phyloP scores from a whole-genome alignment of 2,797 vertebrate genomes.

The Lithobates pipiens region DNA sequence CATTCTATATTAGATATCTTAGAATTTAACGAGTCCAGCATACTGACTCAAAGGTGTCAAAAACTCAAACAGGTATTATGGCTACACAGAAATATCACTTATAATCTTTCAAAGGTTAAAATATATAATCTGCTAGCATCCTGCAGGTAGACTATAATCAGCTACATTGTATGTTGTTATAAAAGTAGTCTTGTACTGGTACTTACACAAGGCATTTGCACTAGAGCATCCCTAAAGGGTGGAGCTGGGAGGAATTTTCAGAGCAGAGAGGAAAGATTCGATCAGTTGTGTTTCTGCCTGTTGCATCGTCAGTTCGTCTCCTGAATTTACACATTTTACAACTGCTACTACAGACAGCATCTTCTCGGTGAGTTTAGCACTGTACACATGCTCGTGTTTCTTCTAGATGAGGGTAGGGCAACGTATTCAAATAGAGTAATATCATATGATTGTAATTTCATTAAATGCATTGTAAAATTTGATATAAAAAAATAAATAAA shows the following conservation, averaged over 20 bases:
- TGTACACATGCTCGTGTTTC: not conserved
- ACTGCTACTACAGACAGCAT: not conserved
- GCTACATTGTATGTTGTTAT: not conserved
- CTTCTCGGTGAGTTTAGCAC: constrained; percentile 17
- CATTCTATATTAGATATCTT: too few species aligned
- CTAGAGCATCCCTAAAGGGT: constrained; percentile 35
- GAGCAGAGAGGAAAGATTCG: constrained; percentile 9
- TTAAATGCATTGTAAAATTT: too few species aligned
- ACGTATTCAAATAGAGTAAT: not conserved
- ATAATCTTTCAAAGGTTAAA: too few species aligned
- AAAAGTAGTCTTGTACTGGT: not conserved
- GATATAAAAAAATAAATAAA: too few species aligned
- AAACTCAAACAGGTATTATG: too few species aligned
- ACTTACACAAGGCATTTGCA: not conserved
- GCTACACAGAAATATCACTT: too few species aligned
- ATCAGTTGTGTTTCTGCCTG: not conserved
- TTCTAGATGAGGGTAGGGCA: not conserved
- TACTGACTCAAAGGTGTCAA: too few species aligned
- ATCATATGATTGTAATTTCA: not conserved
- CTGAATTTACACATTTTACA: not conserved
- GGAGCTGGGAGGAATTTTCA: constrained; percentile 29
- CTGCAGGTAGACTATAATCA: not conserved
- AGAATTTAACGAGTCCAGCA: too few species aligned
- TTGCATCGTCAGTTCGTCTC: not conserved
- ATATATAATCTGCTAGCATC: too few species aligned